Base-by-base conservation (phyloP, 2,113 vertebrate genomes). In the Lagopus muta region DNA sequence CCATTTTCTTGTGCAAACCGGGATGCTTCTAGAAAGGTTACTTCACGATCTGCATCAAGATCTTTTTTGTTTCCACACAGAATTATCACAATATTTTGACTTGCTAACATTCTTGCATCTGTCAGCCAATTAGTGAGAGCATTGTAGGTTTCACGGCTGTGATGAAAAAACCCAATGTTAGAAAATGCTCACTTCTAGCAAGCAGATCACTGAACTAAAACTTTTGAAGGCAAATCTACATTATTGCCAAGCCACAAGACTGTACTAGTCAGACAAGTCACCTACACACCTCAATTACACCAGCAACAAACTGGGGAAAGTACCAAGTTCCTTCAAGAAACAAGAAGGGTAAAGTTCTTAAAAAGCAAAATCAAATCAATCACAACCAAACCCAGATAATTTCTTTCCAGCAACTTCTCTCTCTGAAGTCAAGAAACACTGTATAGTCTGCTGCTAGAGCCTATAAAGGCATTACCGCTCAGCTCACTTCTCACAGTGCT, bases 71-170 rank as follows among this genome's bases (percentile, higher is more conserved):
- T 98, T 81, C 98, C 98, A 14, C 98, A 98, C 38, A 98, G 96
- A 74, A 98, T 98, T 93, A 98, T 97, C 58, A 98, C 98, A 34
- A 98, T 98, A 91, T 97, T 98, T 96, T 98, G 98, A 81, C 98
- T 98, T 43, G 98, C 98, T 88, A 98, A 93, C 98, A 98, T 98
- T 82, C 98, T 95, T 92, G 98, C 98, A 95, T 98, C 98, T 15
- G 98, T 98, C 94, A 98, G 79, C 98, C 98, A 98, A 95, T 98
- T 98, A 91, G 98, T 98, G 96, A 98, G 98, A 11, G 98, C 97
- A 90, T 98, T 98, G 97, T 98, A 98, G 91, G 98, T 98, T 96
- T 98, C 98, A 82, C 98, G 98, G 96, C 98, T 98, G 94, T 3
- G 15, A 81, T 81, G 90, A 84, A 96, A 96, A 90, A 89, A 97